Percentiles rank a stretch among this genome's conserved stretches.
Conservation (phyloP, 1,140 invertebrate species). For the Araneus ventricosus region DNA sequence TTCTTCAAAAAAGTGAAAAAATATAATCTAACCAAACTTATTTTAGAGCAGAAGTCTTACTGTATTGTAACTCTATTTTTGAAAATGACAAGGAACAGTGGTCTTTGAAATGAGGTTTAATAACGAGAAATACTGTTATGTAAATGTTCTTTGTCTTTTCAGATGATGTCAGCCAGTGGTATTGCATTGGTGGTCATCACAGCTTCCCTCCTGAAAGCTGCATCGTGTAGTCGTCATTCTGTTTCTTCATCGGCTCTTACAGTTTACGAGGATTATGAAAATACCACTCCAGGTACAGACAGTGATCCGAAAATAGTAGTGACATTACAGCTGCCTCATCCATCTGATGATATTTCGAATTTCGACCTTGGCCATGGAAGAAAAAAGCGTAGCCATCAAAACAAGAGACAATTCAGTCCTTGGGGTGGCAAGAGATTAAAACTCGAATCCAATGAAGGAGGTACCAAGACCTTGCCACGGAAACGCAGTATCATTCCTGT, state of each 20-base stretch:
- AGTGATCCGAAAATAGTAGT: neutral
- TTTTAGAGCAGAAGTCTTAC: no score
- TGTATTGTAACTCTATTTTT: no score
- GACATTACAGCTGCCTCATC: neutral
- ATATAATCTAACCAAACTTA: no score
- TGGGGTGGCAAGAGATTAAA: conserved; percentile 57
- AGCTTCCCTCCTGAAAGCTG: neutral
- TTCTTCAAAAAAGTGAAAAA: no score
- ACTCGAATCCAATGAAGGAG: neutral
- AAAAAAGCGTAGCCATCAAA: neutral
- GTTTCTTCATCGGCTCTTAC: neutral
- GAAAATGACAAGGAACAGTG: no score
- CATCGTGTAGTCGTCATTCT: neutral
- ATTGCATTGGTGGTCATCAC: neutral
- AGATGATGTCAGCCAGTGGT: conserved; percentile 16
- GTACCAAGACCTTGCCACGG: neutral
- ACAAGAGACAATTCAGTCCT: conserved; percentile 45
- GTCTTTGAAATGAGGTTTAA: no score
- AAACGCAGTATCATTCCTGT: neutral
- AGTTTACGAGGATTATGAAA: neutral
- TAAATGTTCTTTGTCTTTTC: neutral
- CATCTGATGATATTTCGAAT: neutral
- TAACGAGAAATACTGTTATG: no score
- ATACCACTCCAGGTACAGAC: neutral
- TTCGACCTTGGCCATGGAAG: conserved; percentile 29